Percentiles rank a stretch among this genome's conserved stretches.
Evolutionary conservation across 2,113 vertebrate genomes (phyloP).

Genomic region (Leptocoma aspasia): DNA sequence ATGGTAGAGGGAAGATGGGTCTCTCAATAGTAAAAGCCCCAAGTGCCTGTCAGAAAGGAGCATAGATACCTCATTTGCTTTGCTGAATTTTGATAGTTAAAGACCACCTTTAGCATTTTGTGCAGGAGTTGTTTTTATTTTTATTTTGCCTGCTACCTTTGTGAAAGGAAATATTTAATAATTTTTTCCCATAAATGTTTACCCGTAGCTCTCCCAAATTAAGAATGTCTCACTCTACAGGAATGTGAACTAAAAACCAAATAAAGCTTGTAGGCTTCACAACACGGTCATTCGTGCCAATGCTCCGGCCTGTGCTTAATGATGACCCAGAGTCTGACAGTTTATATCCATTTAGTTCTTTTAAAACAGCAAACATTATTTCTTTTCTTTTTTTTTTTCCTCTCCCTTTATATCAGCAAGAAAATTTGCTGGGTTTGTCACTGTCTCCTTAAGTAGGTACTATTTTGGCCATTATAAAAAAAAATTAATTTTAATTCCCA

Average conservation of each 20-base stretch:
- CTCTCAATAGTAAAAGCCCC: neutral
- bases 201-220: neutral
- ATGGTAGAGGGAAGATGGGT: neutral
- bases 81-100: neutral
- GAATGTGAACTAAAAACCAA: constrained; percentile 66
- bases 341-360: constrained; percentile 8
- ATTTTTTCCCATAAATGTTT: constrained; percentile 61
- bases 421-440: neutral
- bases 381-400: neutral
- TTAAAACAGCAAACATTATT: neutral
- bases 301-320: constrained; percentile 39
- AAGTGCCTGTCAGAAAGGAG: neutral
- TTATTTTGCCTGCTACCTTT: constrained; percentile 50
- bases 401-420: neutral
- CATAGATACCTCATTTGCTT: neutral
- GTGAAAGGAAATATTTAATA: constrained; percentile 62
- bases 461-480: neutral
- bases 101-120: neutral
- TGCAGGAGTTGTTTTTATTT: neutral
- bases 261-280: constrained; percentile 51
- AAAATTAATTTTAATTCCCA: neutral
- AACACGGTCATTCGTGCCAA: constrained; percentile 33
- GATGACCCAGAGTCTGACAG: constrained; percentile 39
- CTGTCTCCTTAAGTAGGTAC: neutral
- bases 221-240: constrained; percentile 56